Conservation (phyloP, 2,888 invertebrate genomes). For the Mesorhabditis belari region DNA sequence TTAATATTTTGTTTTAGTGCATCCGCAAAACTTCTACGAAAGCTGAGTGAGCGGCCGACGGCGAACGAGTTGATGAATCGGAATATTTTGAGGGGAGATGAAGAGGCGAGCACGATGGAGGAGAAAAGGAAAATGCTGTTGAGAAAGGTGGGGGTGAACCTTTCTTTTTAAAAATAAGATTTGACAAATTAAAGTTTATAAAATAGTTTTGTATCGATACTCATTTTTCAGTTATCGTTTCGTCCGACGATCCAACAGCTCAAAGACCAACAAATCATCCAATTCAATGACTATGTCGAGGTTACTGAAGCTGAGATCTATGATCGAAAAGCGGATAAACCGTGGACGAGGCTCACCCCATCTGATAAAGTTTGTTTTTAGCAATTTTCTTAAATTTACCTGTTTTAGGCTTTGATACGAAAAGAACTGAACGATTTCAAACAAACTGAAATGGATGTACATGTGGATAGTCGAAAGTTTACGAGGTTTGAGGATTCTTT, state of each 20-base stretch:
- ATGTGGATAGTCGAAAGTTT: slow-evolving; percentile 94
- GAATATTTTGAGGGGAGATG: slow-evolving; percentile 79
- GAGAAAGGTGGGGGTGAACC: slow-evolving; percentile 64
- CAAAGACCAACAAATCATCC: slow-evolving; percentile 96
- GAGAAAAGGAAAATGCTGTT: slow-evolving; percentile 75
- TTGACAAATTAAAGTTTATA: not conserved
- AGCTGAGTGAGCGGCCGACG: slow-evolving; percentile 93
- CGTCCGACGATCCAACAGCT: slow-evolving; percentile 96
- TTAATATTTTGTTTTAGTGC: not conserved
- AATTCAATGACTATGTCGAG: slow-evolving; percentile 99
- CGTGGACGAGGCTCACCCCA: slow-evolving; percentile 96
- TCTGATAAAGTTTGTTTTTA: slow-evolving; percentile 72
- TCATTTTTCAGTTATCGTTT: slow-evolving; percentile 70
- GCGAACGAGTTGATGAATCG: slow-evolving; percentile 93
- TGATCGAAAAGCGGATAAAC: slow-evolving; percentile 95
- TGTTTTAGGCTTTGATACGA: slow-evolving; percentile 75
- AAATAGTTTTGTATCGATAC: slow-evolving; percentile 6
- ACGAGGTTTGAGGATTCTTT: slow-evolving; percentile 50
- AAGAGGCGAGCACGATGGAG: slow-evolving; percentile 16
- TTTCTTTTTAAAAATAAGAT: not conserved
- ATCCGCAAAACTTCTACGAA: slow-evolving; percentile 58
- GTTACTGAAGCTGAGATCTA: slow-evolving; percentile 95
- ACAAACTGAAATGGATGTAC: slow-evolving; percentile 98
- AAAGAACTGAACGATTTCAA: slow-evolving; percentile 99
- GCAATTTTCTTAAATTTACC: slow-evolving; percentile 1